These are phyloP conservation scores for Ormia ochracea DNA, from an alignment of 2,888 invertebrate genomes.

Conservation along the genomic window DNA sequence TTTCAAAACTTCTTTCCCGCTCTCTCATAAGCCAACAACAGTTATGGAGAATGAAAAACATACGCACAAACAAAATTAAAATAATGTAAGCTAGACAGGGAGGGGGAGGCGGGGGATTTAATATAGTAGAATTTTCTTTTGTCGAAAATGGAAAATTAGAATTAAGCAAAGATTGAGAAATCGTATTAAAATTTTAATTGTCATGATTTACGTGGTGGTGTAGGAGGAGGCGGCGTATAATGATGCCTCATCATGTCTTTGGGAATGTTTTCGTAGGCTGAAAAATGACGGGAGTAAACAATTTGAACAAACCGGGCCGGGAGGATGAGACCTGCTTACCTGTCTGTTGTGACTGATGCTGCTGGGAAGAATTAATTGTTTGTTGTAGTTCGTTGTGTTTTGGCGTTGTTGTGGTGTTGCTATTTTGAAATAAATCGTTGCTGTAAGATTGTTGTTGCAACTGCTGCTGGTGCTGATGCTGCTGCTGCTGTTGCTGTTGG, in stretches of 20 bases:
- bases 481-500: constrained; percentile 21
- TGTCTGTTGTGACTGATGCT: constrained; percentile 61
- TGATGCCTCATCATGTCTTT: constrained; percentile 75
- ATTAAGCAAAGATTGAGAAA: constrained; percentile 15
- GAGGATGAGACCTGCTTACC: constrained; percentile 70
- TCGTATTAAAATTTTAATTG: constrained; percentile 61
- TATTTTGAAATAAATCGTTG: constrained; percentile 61
- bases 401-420: constrained; percentile 62
- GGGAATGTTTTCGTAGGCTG: constrained; percentile 78
- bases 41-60: background rate
- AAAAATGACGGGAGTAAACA: constrained; percentile 76
- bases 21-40: constrained; percentile 11
- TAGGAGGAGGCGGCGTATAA: constrained; percentile 73
- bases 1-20: background rate
- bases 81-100: background rate
- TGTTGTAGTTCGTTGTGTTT: constrained; percentile 64
- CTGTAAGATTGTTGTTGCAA: constrained; percentile 54
- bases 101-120: background rate
- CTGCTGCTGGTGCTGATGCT: background rate
- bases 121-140: background rate
- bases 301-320: constrained; percentile 74
- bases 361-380: constrained; percentile 28
- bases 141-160: constrained; percentile 6
- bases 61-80: constrained; percentile 24
- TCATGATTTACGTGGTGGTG: constrained; percentile 77